Evolutionary conservation across 2,797 vertebrate species (phyloP).

Genomic region (Loris lydekkerianus): DNA sequence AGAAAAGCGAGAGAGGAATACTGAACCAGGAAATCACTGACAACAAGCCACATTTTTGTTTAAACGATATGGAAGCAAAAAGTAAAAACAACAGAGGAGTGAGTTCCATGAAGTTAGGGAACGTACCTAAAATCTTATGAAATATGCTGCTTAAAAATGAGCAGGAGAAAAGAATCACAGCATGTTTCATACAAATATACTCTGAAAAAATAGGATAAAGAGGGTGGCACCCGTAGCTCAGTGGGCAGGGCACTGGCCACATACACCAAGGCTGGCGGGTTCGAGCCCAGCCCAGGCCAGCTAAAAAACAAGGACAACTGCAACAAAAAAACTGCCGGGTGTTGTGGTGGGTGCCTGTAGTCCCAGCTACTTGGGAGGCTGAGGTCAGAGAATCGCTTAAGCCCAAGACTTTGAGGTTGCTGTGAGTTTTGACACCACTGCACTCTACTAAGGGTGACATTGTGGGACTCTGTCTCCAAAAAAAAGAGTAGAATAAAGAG

Average conservation of each 20-base stretch:
- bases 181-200: neutral
- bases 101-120: neutral
- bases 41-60: neutral
- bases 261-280: too few species aligned
- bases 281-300: too few species aligned
- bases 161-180: neutral
- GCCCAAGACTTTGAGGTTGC: too few species aligned
- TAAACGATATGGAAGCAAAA: neutral
- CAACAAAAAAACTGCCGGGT: neutral
- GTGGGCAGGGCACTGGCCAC: too few species aligned
- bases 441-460: too few species aligned
- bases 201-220: neutral
- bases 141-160: neutral
- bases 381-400: too few species aligned
- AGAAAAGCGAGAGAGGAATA: neutral
- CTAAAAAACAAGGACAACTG: too few species aligned
- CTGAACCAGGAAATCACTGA: neutral
- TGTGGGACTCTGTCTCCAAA: too few species aligned
- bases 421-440: too few species aligned
- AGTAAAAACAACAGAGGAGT: neutral
- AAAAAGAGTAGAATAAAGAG: neutral
- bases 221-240: neutral
- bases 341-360: too few species aligned
- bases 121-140: neutral
- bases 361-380: too few species aligned